Evolutionary conservation across 1,140 invertebrate genomes (phyloP).

Genomic region (Helicoverpa zea): DNA sequence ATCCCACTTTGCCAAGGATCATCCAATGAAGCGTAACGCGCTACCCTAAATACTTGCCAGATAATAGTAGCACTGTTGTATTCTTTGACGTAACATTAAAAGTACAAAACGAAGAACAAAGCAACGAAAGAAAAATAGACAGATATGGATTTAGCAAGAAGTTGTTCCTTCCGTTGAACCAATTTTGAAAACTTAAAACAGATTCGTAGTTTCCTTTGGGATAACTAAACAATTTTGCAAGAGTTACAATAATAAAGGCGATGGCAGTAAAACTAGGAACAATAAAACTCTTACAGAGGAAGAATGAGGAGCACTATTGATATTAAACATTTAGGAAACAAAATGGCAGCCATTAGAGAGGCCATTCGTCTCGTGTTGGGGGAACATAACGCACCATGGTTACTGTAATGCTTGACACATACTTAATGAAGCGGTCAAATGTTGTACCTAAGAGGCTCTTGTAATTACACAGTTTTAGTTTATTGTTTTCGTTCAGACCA

Average conservation of each 20-base stretch:
- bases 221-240: constrained; percentile 18
- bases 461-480: constrained; percentile 16
- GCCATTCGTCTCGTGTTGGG: constrained; percentile 63
- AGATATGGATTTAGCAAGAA: background rate
- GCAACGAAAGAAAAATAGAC: background rate
- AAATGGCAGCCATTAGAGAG: constrained; percentile 68
- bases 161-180: background rate
- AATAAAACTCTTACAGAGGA: constrained; percentile 15
- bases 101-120: background rate
- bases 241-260: constrained; percentile 27
- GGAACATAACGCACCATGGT: constrained; percentile 69
- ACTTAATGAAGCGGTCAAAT: constrained; percentile 71
- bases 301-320: constrained; percentile 52
- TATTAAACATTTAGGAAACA: constrained; percentile 69
- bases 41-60: constrained; percentile 10
- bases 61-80: constrained; percentile 8
- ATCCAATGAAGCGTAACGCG: constrained; percentile 25
- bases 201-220: background rate
- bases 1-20: constrained; percentile 27
- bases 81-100: background rate
- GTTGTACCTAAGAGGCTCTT: constrained; percentile 46
- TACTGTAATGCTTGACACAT: constrained; percentile 68
- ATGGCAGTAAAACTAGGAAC: background rate
- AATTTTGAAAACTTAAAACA: background rate
- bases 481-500: constrained; percentile 8